Evolutionary conservation across 2,888 invertebrate genomes (phyloP), one percentile per base, ranked within the genome.

Genomic region (Pseudococcus jackbeardsleyi): DNA sequence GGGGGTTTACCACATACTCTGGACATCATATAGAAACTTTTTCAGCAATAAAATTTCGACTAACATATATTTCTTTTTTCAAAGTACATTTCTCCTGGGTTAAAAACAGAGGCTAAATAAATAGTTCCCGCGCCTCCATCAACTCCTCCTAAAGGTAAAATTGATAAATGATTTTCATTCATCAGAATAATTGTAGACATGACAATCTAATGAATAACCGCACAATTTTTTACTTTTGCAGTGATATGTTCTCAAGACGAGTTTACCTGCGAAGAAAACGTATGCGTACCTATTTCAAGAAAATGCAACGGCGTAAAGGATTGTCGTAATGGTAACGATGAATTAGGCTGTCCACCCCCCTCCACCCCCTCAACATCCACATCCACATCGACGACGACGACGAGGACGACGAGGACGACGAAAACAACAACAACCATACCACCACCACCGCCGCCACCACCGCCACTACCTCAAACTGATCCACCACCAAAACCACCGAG

Each of bases 241-340:
- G 68, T 68, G 22, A 0, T 11, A 22, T 86, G 86, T 46, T 1
- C 5, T 17, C 26, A 46, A 19, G 17, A 7, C 15, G 22, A 86
- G 11, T 86, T 72, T 22, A 42, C 9, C 17, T 86, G 86, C 46
- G 68, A 68, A 4, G 46, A 48, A 33, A 22, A 26, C 33, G 8
- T n/a, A n/a, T 86, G 86, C 9, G 2, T 46, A 11, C 22, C 86
- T 42, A 22, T 12, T 0, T 6, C 17, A 11, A 39, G 39, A 19
- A 22, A 0, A 39, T 86, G 86, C 26, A 46, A 86, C 8, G 48
- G 48, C 15, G 2, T 0, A n/a, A n/a, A 0, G 12, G 86, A 86
- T n/a, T 86, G 86, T 48, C 11, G 8, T 15, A 48, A 86, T 68
- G 48, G 15, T 19, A 15, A 22, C 15, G 86, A 87, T 15, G 77